Evolutionary conservation across 2,113 vertebrate genomes (phyloP).

Genomic region (Indicator maculatus): DNA sequence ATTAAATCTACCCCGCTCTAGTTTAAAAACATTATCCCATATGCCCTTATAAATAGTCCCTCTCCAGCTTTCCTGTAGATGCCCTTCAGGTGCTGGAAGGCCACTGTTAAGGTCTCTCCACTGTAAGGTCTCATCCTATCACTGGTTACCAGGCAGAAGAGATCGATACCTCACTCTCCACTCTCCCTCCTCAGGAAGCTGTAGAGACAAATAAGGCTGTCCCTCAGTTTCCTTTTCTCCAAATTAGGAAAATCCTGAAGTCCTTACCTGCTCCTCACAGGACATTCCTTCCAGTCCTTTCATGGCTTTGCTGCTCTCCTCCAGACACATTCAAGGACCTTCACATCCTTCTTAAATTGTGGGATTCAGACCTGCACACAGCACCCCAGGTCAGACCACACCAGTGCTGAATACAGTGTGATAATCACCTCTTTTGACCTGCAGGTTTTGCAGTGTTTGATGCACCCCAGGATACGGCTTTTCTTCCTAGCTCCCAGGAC

Average conservation of each 20-base stretch:
- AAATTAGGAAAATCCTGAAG: neutral
- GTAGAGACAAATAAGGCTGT: neutral
- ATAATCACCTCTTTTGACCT: neutral
- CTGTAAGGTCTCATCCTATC: neutral
- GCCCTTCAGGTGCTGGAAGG: no score
- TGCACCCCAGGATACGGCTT: neutral
- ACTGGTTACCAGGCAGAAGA: neutral
- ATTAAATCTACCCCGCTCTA: no score
- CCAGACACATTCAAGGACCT: neutral
- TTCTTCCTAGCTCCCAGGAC: neutral
- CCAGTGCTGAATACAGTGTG: neutral
- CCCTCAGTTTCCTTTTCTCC: neutral
- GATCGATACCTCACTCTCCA: neutral
- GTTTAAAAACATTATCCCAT: no score
- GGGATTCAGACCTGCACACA: neutral
- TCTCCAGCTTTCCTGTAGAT: no score
- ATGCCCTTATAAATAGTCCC: no score
- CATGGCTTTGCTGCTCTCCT: neutral
- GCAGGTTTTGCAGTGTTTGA: neutral
- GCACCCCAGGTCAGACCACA: neutral
- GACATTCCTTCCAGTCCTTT: neutral
- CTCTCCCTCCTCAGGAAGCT: neutral
- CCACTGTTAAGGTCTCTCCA: no score
- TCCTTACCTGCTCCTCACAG: neutral
- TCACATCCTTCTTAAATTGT: neutral